Conservation (phyloP, 2,797 vertebrate genomes). For the Spheniscus humboldti region DNA sequence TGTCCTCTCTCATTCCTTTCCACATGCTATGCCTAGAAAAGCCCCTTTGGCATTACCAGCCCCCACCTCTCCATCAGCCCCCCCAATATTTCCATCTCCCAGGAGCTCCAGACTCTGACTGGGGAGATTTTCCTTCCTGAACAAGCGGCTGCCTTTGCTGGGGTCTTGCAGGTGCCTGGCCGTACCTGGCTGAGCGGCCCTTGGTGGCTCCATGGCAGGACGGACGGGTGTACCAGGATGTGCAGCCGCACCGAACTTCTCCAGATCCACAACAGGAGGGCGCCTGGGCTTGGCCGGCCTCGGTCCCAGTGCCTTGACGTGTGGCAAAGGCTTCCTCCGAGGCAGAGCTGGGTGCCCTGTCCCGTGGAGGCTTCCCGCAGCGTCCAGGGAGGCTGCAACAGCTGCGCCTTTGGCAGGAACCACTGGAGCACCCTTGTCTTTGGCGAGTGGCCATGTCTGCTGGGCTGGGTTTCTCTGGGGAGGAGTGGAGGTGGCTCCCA, state of each 20-base stretch:
- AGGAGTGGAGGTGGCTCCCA: not conserved
- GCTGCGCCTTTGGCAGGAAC: not conserved
- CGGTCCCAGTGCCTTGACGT: not conserved
- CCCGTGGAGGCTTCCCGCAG: not conserved
- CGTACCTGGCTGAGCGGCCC: not conserved
- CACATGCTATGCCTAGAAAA: not conserved
- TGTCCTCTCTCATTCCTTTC: not conserved
- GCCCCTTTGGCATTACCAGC: not conserved
- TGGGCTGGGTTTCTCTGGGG: not conserved
- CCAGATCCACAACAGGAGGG: slow-evolving; percentile 36
- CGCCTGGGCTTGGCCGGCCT: slow-evolving; percentile 12
- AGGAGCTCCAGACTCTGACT: not conserved
- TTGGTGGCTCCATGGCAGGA: not conserved
- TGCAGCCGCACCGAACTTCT: not conserved
- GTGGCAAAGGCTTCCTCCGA: slow-evolving; percentile 22
- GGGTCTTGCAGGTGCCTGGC: not conserved
- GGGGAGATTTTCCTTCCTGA: not conserved
- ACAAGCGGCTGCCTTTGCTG: not conserved
- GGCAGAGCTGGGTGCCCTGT: not conserved
- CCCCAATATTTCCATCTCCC: not conserved
- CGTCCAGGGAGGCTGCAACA: not conserved
- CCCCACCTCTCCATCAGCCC: not conserved
- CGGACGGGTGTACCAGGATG: rapidly evolving
- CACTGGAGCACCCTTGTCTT: not conserved
- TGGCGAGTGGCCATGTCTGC: not conserved